A percentile compares a stretch with the other conserved stretches of the same genome.
Conservation (phyloP, 2,888 invertebrate genomes). For the Metopia argyrocephala region DNA sequence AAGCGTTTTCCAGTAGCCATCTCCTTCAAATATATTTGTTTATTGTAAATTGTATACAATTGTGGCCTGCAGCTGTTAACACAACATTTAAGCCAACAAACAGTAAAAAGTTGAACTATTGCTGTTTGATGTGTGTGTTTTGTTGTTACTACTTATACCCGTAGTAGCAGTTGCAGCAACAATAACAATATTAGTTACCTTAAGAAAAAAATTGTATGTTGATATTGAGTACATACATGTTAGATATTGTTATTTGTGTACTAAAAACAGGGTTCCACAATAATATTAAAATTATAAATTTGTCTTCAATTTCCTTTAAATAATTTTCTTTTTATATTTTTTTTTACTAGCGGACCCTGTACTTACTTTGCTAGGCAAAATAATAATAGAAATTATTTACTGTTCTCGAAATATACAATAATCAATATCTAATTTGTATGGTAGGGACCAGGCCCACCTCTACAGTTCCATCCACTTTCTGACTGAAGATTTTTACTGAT, state of each 20-base stretch:
- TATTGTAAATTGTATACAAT: constrained; percentile 30
- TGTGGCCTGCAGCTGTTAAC: constrained; percentile 62
- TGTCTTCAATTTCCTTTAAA: too few species aligned
- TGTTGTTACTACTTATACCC: not conserved
- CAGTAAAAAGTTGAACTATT: constrained; percentile 28
- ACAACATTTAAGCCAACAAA: not conserved
- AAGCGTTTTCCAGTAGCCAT: constrained; percentile 55
- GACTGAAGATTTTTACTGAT: too few species aligned
- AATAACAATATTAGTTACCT: constrained; percentile 58
- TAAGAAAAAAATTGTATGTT: constrained; percentile 51
- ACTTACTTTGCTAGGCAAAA: too few species aligned
- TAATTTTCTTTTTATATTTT: too few species aligned
- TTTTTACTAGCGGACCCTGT: too few species aligned
- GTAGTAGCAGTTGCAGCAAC: constrained; percentile 21
- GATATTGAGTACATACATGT: constrained; percentile 48
- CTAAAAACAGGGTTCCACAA: constrained; percentile 6
- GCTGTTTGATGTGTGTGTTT: too few species aligned
- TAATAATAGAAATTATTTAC: too few species aligned
- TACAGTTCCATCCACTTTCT: too few species aligned
- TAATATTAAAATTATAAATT: too few species aligned
- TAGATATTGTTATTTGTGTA: constrained; percentile 40
- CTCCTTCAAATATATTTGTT: constrained; percentile 33
- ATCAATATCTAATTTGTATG: too few species aligned
- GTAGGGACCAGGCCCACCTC: too few species aligned
- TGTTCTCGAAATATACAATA: too few species aligned